Evolutionary conservation across 2,113 vertebrate species (phyloP).

Genomic region (Pomatorhinus ruficollis): DNA sequence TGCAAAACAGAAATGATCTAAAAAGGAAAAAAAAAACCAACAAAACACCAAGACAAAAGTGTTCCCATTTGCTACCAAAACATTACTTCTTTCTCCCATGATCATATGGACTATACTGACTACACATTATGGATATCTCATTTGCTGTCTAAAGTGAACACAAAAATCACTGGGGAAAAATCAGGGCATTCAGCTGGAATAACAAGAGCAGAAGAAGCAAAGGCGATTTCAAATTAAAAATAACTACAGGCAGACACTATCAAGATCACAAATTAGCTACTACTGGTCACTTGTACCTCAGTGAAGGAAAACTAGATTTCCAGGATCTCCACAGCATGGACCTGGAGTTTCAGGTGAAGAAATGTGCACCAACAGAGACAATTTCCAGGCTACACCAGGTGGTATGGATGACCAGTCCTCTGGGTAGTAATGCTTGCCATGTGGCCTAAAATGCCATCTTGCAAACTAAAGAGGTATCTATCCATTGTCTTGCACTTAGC

Average conservation of each 20-base stretch:
- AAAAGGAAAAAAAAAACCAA: neutral
- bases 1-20: neutral
- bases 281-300: neutral
- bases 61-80: neutral
- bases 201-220: neutral
- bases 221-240: neutral
- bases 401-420: neutral
- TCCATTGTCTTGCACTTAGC: neutral
- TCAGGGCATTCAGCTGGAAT: neutral
- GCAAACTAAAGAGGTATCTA: neutral
- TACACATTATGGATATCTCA: neutral
- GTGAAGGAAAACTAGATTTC: neutral
- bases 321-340: neutral
- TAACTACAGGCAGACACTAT: neutral
- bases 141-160: neutral
- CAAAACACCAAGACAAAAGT: neutral
- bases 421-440: neutral
- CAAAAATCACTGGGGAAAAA: neutral
- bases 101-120: neutral
- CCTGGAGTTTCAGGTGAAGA: neutral
- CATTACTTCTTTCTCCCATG: neutral
- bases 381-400: neutral
- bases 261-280: neutral
- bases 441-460: neutral
- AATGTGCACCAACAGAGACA: neutral